phyloP scores from a whole-genome alignment of 2,113 vertebrate species.

The Muntiacus reevesi region DNA sequence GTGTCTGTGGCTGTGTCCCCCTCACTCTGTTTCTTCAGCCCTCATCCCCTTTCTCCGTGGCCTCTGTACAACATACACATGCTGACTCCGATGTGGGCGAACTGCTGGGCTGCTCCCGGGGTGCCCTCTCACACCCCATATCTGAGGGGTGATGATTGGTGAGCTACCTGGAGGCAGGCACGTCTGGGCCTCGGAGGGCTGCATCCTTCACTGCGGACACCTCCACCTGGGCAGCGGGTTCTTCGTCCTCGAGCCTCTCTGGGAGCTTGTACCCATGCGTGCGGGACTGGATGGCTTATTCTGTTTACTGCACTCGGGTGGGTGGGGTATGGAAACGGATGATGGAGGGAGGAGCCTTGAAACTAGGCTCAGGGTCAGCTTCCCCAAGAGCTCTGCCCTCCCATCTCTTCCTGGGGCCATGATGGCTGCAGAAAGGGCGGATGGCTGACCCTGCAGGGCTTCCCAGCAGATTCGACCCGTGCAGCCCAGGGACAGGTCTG shows the following conservation, averaged over 20 bases:
- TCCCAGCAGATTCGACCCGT: neutral
- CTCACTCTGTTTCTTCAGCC: too few species aligned
- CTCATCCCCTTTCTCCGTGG: neutral
- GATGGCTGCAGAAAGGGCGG: neutral
- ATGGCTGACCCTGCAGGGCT: neutral
- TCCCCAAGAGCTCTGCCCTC: neutral
- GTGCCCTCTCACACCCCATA: too few species aligned
- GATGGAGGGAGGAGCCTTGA: neutral
- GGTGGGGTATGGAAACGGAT: neutral
- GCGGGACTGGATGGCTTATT: neutral
- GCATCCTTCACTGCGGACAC: neutral
- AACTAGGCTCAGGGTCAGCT: neutral
- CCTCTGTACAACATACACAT: rapidly evolving
- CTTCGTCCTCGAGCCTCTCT: neutral
- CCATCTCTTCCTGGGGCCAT: neutral
- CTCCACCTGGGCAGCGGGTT: neutral
- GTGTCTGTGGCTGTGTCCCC: neutral
- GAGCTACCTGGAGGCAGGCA: neutral
- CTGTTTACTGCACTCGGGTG: rapidly evolving
- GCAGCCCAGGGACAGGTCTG: neutral
- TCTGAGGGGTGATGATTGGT: neutral
- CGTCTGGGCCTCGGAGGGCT: neutral
- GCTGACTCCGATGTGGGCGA: neutral
- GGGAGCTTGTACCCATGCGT: neutral
- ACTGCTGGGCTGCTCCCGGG: neutral